Percentiles rank a stretch among this genome's conserved stretches.
Evolutionary conservation across 2,797 vertebrate genomes (phyloP).

Genomic region (Ispidina lecontei): DNA sequence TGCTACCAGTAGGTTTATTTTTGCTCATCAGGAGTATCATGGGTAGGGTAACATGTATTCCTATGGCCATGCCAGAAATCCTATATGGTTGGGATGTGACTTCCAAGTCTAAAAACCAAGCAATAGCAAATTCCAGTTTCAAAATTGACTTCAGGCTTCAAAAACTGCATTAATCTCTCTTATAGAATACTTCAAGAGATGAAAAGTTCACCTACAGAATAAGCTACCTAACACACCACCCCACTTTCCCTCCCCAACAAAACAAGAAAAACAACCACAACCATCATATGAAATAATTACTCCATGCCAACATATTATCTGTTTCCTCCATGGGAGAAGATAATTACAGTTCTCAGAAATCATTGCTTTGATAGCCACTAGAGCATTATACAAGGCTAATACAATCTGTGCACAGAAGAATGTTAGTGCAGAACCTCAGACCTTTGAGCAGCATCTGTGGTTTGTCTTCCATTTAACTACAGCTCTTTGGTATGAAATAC

Average conservation of each 20-base stretch:
- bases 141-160: background rate
- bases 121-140: background rate
- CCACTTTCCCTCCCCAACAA: background rate
- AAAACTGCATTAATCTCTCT: background rate
- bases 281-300: background rate
- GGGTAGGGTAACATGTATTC: background rate
- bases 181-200: too few species aligned
- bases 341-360: slow-evolving; percentile 11
- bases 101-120: background rate
- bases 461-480: background rate
- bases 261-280: background rate
- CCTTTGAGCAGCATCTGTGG: background rate
- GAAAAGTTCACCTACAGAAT: background rate
- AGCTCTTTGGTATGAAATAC: background rate
- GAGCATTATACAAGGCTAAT: background rate
- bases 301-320: background rate
- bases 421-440: background rate
- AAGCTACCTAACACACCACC: background rate
- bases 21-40: background rate
- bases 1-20: background rate
- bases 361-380: background rate
- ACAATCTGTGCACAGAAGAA: background rate
- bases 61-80: background rate
- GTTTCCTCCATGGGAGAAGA: background rate
- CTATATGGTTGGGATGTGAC: background rate